phyloP scores from a whole-genome alignment of 2,113 vertebrate genomes.

The Variabilichromis moorii region DNA sequence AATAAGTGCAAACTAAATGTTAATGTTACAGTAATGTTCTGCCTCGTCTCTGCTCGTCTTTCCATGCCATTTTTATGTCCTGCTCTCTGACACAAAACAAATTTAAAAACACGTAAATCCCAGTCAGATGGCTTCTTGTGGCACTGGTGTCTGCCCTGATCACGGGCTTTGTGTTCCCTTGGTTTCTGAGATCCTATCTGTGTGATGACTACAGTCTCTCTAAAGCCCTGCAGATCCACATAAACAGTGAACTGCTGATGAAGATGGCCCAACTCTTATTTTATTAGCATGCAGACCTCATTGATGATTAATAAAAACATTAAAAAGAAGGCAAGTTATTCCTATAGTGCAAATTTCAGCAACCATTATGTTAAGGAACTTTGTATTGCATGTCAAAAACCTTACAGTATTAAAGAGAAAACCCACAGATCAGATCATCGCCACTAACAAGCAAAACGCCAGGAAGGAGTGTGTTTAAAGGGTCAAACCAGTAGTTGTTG shows the following conservation, averaged over 20 bases:
- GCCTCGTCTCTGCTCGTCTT: not conserved
- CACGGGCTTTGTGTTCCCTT: conserved; percentile 53
- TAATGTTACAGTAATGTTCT: not conserved
- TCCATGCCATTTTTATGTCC: not conserved
- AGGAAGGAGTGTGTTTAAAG: not conserved
- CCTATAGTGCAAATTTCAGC: not conserved
- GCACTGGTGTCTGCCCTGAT: not conserved
- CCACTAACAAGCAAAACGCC: not conserved
- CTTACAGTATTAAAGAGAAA: not conserved
- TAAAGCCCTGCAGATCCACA: conserved; percentile 19
- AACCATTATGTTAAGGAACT: not conserved
- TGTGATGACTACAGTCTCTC: not conserved
- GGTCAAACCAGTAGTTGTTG: not conserved
- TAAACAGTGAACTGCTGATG: not conserved
- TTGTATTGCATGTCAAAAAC: not conserved
- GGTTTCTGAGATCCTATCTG: conserved; percentile 65
- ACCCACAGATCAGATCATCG: not conserved
- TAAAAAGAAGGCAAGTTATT: not conserved
- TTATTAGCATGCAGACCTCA: not conserved
- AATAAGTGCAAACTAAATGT: not conserved
- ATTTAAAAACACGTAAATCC: not conserved
- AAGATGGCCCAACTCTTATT: not conserved
- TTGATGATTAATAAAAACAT: not conserved
- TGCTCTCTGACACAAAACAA: not conserved
- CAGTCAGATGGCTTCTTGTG: not conserved